phyloP scores from a whole-genome alignment of 2,797 vertebrate species.

The Coregonus suidteri region DNA sequence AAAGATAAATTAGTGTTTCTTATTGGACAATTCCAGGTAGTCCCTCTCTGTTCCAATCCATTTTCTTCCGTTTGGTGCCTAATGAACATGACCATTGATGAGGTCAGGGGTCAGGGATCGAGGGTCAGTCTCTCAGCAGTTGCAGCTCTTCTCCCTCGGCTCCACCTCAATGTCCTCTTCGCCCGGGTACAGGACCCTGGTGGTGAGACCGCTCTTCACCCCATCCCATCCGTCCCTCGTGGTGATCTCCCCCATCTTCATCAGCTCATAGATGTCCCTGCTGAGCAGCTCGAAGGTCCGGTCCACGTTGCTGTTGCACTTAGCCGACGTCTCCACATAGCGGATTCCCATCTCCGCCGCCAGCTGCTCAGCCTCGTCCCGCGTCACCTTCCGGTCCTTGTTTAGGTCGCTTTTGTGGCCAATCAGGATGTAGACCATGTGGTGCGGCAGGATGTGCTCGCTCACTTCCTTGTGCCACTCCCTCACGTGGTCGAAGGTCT shows the following conservation, averaged over 20 bases:
- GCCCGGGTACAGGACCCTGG: slow-evolving; percentile 63
- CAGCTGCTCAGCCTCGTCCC: slow-evolving; percentile 81
- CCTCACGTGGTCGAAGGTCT: slow-evolving; percentile 85
- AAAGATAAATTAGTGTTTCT: background rate
- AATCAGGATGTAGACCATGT: slow-evolving; percentile 85
- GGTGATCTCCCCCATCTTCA: slow-evolving; percentile 79
- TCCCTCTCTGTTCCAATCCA: background rate
- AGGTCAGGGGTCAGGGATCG: slow-evolving; percentile 1
- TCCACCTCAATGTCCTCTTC: slow-evolving; percentile 59
- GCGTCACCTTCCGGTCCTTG: slow-evolving; percentile 73
- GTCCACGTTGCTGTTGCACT: slow-evolving; percentile 82
- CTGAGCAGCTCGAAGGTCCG: slow-evolving; percentile 83
- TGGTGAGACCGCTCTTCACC: slow-evolving; percentile 81
- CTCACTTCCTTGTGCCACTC: slow-evolving; percentile 86
- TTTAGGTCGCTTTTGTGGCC: slow-evolving; percentile 90
- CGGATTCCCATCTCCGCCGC: slow-evolving; percentile 81
- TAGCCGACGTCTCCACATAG: slow-evolving; percentile 87
- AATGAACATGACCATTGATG: slow-evolving; percentile 7
- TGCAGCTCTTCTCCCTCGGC: slow-evolving; percentile 70
- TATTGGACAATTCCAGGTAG: background rate
- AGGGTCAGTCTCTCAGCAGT: slow-evolving; percentile 71
- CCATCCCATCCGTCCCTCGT: slow-evolving; percentile 80
- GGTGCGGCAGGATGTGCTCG: slow-evolving; percentile 75
- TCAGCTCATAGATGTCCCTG: slow-evolving; percentile 80
- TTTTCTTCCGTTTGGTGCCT: background rate